Conservation (phyloP, 92 coral and sea anemone genomes). For the Paragorgia papillata region DNA sequence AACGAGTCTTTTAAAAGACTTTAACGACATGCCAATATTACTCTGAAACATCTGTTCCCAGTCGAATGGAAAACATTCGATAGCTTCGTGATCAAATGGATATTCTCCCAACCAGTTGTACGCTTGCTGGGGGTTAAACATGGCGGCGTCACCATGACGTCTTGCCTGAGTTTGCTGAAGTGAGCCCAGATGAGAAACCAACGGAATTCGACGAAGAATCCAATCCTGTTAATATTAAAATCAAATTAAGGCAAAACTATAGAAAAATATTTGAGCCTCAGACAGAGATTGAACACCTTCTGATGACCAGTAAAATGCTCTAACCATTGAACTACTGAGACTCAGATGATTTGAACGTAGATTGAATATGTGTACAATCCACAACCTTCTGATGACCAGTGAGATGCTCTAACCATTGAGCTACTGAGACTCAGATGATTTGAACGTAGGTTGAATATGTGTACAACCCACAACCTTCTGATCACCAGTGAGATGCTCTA, state of each 20-base stretch:
- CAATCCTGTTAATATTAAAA: slow-evolving; percentile 16
- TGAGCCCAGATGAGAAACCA: slow-evolving; percentile 23
- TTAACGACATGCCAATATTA: slow-evolving; percentile 64
- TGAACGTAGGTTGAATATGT: too few species aligned
- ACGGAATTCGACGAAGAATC: slow-evolving; percentile 38
- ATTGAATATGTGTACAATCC: too few species aligned
- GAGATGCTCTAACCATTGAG: too few species aligned
- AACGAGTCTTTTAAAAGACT: slow-evolving; percentile 75
- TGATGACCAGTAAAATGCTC: background rate
- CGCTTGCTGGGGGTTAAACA: slow-evolving; percentile 71
- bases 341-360: too few species aligned
- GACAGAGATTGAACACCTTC: background rate
- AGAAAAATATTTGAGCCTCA: too few species aligned
- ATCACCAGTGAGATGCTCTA: too few species aligned
- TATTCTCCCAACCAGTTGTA: slow-evolving; percentile 85
- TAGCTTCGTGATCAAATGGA: slow-evolving; percentile 81
- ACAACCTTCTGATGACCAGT: too few species aligned
- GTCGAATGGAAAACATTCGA: slow-evolving; percentile 88
- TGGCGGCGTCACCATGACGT: slow-evolving; percentile 33
- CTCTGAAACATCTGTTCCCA: slow-evolving; percentile 81
- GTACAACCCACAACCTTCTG: too few species aligned
- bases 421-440: too few species aligned
- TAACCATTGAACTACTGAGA: too few species aligned
- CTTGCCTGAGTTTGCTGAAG: slow-evolving; percentile 25
- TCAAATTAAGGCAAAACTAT: too few species aligned